phyloP scores from a whole-genome alignment of 2,888 invertebrate species.

The Selenia dentaria region DNA sequence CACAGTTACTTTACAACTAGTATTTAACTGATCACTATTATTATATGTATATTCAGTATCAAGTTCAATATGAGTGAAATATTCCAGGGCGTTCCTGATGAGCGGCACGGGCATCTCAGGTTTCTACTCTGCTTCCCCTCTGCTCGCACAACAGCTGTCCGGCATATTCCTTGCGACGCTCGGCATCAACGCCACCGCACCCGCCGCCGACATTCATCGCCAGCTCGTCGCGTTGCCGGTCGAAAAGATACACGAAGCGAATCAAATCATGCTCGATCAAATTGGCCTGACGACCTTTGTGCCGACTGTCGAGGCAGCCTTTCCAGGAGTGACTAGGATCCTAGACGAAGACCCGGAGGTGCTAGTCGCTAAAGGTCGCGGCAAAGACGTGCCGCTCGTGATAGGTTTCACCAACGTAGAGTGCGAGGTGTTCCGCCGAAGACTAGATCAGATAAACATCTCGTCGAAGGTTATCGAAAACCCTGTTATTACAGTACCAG shows the following conservation, averaged over 20 bases:
- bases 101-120: constrained; percentile 60
- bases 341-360: constrained; percentile 63
- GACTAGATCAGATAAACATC: constrained; percentile 55
- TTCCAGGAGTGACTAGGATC: constrained; percentile 58
- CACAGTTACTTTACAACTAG: too few relatives aligned
- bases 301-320: constrained; percentile 62
- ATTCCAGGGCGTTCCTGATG: constrained; percentile 64
- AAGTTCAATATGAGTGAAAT: not conserved
- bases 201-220: constrained; percentile 50
- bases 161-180: constrained; percentile 62
- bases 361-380: constrained; percentile 54
- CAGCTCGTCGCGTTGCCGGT: constrained; percentile 55
- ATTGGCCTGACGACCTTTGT: constrained; percentile 58
- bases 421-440: constrained; percentile 60
- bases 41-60: too few relatives aligned
- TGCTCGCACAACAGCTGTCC: constrained; percentile 49
- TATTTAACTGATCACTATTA: too few relatives aligned
- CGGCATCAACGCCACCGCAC: constrained; percentile 62
- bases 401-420: constrained; percentile 65
- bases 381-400: constrained; percentile 60
- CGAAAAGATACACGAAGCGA: constrained; percentile 56
- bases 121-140: constrained; percentile 58
- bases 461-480: constrained; percentile 42
- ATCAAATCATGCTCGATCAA: constrained; percentile 49
- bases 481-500: constrained; percentile 48